Percentiles rank a stretch among this genome's conserved stretches.
Evolutionary conservation across 2,888 invertebrate species (phyloP).

Genomic region (Chalcosyrphus nemorum): DNA sequence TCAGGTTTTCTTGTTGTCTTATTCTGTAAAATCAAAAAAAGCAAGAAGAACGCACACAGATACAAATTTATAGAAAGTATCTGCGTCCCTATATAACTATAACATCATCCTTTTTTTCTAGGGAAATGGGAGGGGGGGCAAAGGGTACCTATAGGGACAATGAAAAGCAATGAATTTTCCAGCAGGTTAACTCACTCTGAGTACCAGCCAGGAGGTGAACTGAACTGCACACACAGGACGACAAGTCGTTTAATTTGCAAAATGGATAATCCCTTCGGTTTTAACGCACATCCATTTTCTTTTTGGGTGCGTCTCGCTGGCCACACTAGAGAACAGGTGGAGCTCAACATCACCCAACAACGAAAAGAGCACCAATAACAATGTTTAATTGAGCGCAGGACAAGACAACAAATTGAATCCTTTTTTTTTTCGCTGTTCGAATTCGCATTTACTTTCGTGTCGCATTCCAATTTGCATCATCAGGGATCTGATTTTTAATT

Average conservation of each 20-base stretch:
- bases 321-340: slow-evolving; percentile 14
- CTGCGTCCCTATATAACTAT: slow-evolving; percentile 25
- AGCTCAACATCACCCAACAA: slow-evolving; percentile 2
- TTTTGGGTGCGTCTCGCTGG: slow-evolving; percentile 30
- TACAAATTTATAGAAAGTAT: background rate
- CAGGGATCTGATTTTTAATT: slow-evolving; percentile 65
- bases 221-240: slow-evolving; percentile 33
- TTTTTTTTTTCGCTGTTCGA: too few relatives aligned
- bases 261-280: slow-evolving; percentile 56
- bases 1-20: slow-evolving; percentile 58
- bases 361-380: slow-evolving; percentile 45
- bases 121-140: too few relatives aligned
- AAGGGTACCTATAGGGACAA: slow-evolving; percentile 27
- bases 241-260: slow-evolving; percentile 71
- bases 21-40: slow-evolving; percentile 39
- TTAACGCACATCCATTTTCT: slow-evolving; percentile 62
- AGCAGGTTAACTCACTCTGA: slow-evolving; percentile 46
- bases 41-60: slow-evolving; percentile 32
- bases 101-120: slow-evolving; percentile 52
- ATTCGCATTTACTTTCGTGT: slow-evolving; percentile 68
- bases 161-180: slow-evolving; percentile 64
- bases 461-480: slow-evolving; percentile 69
- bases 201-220: background rate
- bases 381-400: slow-evolving; percentile 69
- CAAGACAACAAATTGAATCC: slow-evolving; percentile 70